Evolutionary conservation across 2,888 invertebrate species (phyloP).

Genomic region (Halictus ligatus): DNA sequence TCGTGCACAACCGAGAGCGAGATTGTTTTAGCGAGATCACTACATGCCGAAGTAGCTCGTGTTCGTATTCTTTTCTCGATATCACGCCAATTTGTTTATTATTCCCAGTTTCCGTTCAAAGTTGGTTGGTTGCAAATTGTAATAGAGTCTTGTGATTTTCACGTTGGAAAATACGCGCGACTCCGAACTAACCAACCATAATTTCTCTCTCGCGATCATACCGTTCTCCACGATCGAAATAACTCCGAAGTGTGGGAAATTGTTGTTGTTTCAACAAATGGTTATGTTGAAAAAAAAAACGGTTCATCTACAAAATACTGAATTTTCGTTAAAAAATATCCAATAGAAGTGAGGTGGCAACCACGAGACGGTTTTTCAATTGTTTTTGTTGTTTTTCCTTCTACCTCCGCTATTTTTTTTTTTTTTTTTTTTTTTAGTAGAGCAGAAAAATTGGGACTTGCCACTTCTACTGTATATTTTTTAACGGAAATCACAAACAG

Average conservation of each 20-base stretch:
- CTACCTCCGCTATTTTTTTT: too few species aligned
- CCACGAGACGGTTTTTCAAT: too few species aligned
- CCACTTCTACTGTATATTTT: too few species aligned
- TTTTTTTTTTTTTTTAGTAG: too few species aligned
- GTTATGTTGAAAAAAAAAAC: too few species aligned
- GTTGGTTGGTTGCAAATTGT: not conserved
- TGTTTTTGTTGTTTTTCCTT: too few species aligned
- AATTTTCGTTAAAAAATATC: too few species aligned
- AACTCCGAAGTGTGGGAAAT: not conserved
- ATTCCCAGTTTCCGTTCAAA: not conserved
- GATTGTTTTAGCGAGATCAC: slow-evolving; percentile 44
- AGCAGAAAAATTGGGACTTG: too few species aligned
- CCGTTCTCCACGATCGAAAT: not conserved
- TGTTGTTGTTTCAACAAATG: not conserved
- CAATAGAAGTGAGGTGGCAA: too few species aligned
- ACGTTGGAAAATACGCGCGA: too few species aligned
- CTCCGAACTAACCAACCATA: not conserved
- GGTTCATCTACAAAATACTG: too few species aligned
- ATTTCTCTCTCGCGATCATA: not conserved
- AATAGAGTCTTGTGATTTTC: not conserved
- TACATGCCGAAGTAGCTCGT: slow-evolving; percentile 11
- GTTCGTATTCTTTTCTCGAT: not conserved
- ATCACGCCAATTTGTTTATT: not conserved
- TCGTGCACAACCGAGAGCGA: slow-evolving; percentile 34
- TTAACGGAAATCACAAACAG: not conserved